Conservation (phyloP, 1,140 invertebrate genomes). For the Drosophila neocordata region DNA sequence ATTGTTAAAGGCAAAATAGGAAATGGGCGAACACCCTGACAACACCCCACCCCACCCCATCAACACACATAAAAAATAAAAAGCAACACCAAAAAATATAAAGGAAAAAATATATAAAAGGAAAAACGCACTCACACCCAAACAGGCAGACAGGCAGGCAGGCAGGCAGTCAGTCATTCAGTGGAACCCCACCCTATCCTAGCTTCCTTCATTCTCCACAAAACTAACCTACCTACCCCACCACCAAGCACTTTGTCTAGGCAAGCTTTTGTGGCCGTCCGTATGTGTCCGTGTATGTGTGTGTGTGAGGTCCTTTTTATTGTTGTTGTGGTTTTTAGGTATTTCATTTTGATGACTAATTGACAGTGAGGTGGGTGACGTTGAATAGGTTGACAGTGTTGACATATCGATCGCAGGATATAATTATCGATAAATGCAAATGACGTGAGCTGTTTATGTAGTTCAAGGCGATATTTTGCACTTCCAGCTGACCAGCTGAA, state of each 20-base stretch:
- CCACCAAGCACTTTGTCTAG: constrained; percentile 30
- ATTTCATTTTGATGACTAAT: constrained; percentile 51
- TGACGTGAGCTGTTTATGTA: constrained; percentile 2
- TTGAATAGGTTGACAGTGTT: constrained; percentile 11
- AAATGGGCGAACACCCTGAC: constrained; percentile 18
- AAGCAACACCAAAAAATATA: no score
- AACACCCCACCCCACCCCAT: constrained; percentile 8
- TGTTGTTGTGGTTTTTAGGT: constrained; percentile 46
- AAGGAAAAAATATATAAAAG: background rate
- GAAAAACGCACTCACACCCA: constrained; percentile 13
- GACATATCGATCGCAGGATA: background rate
- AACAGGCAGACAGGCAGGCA: background rate
- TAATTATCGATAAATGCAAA: background rate
- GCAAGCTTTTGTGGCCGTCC: background rate
- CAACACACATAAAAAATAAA: background rate
- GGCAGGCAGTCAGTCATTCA: background rate
- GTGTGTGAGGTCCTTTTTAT: background rate
- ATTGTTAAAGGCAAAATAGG: constrained; percentile 56
- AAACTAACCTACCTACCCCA: background rate
- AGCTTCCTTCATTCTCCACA: background rate
- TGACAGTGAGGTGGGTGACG: constrained; percentile 10
- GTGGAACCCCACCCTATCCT: background rate
- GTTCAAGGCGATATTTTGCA: background rate
- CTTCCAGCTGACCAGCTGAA: background rate
- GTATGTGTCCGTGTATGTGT: background rate